phyloP scores from a whole-genome alignment of 2,888 invertebrate genomes.

The Blastobasis lacticolella region DNA sequence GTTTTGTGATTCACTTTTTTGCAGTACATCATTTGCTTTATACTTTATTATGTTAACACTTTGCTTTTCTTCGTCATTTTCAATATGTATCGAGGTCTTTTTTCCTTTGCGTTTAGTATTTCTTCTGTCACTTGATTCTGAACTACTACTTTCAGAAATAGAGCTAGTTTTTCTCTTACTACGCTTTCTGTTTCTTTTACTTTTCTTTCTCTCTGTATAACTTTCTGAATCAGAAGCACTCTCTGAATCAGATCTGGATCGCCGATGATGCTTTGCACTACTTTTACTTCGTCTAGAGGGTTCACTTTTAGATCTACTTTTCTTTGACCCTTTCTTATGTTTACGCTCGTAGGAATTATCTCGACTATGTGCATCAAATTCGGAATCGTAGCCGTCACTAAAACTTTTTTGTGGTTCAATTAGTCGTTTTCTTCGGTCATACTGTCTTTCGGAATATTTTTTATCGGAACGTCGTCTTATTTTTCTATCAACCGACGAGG shows the following conservation, averaged over 20 bases:
- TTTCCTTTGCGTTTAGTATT: conserved; percentile 60
- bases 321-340: conserved; percentile 37
- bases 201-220: conserved; percentile 50
- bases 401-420: conserved; percentile 60
- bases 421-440: conserved; percentile 47
- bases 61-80: conserved; percentile 59
- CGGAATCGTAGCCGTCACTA: conserved; percentile 68
- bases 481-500: conserved; percentile 58
- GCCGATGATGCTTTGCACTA: conserved; percentile 38
- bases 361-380: conserved; percentile 40
- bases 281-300: conserved; percentile 48
- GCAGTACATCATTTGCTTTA: conserved; percentile 34
- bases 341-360: conserved; percentile 34
- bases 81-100: conserved; percentile 63
- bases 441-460: conserved; percentile 42
- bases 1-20: conserved; percentile 30
- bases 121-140: conserved; percentile 57
- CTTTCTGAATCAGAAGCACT: conserved; percentile 50
- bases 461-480: conserved; percentile 33
- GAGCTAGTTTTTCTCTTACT: conserved; percentile 56
- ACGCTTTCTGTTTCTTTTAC: conserved; percentile 55
- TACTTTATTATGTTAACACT: conserved; percentile 65
- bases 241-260: conserved; percentile 45
- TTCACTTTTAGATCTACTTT: conserved; percentile 66
- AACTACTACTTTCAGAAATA: conserved; percentile 57